Evolutionary conservation across 2,113 vertebrate species (phyloP).

Genomic region (Butastur rufipennis): DNA sequence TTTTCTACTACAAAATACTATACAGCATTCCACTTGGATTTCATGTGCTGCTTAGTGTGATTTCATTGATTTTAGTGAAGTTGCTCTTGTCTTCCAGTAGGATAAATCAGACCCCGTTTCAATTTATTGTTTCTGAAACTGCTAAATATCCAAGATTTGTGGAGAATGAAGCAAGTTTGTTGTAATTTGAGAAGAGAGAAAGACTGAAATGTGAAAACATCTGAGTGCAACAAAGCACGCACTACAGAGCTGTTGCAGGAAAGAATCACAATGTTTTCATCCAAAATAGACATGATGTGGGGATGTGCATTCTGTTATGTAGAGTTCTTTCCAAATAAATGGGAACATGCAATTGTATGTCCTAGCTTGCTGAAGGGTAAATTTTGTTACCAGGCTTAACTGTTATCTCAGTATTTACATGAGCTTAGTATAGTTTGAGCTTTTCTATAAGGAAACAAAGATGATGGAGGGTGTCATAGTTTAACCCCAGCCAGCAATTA

Average conservation of each 20-base stretch:
- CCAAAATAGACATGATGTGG: fast-evolving
- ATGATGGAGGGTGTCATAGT: neutral
- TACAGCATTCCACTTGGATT: neutral
- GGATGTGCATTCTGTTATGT: neutral
- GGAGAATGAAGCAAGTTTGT: neutral
- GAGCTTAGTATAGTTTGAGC: neutral
- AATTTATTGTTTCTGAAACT: neutral
- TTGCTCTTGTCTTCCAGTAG: neutral
- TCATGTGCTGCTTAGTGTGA: neutral
- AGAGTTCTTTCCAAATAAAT: neutral
- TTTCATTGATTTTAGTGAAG: neutral
- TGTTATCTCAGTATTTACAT: neutral
- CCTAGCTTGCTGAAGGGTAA: neutral
- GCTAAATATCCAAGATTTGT: neutral
- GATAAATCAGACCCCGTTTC: neutral
- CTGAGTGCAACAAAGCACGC: neutral
- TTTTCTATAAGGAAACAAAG: neutral
- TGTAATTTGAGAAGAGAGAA: neutral
- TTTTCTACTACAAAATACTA: neutral
- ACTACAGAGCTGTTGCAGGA: neutral
- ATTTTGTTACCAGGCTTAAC: neutral
- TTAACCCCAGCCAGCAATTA: no score
- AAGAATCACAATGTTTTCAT: neutral
- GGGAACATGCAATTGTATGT: neutral
- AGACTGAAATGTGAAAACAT: neutral